A percentile compares a stretch with the other conserved stretches of the same genome.
phyloP scores from a whole-genome alignment of 2,797 vertebrate genomes.

The Argyrosomus regius region DNA sequence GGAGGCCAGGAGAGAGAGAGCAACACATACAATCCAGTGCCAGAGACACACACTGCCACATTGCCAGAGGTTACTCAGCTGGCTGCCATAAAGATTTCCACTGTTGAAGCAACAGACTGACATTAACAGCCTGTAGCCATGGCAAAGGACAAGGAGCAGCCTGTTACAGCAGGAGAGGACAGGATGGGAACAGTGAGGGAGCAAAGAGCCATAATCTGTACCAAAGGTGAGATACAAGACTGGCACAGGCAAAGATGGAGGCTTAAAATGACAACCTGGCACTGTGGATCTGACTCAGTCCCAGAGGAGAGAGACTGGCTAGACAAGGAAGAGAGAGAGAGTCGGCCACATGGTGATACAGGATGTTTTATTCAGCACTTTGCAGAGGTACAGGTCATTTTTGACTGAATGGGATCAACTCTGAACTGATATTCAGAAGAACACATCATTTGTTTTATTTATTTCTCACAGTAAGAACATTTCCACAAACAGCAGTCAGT shows the following conservation, averaged over 20 bases:
- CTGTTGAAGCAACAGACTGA: slow-evolving; percentile 18
- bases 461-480: no score
- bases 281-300: slow-evolving; percentile 7
- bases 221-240: slow-evolving; percentile 17
- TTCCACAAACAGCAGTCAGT: no score
- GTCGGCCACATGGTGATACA: background rate
- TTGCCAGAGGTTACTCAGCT: slow-evolving; percentile 41
- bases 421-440: no score
- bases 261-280: slow-evolving; percentile 25
- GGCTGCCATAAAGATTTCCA: slow-evolving; percentile 22
- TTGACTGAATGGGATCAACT: no score
- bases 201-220: slow-evolving; percentile 29
- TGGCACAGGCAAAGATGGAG: slow-evolving; percentile 17
- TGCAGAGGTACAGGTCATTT: slow-evolving; percentile 12
- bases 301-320: slow-evolving; percentile 5
- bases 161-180: slow-evolving; percentile 17
- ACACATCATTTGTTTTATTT: no score
- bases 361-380: slow-evolving; percentile 36
- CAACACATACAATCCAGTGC: no score
- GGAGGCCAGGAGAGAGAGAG: background rate
- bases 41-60: background rate
- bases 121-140: slow-evolving; percentile 22
- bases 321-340: background rate
- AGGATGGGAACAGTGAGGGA: background rate
- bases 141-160: slow-evolving; percentile 17